Evolutionary conservation across 2,113 vertebrate species (phyloP), one percentile per base, ranked within the genome.

Genomic region (Hoplias malabaricus): DNA sequence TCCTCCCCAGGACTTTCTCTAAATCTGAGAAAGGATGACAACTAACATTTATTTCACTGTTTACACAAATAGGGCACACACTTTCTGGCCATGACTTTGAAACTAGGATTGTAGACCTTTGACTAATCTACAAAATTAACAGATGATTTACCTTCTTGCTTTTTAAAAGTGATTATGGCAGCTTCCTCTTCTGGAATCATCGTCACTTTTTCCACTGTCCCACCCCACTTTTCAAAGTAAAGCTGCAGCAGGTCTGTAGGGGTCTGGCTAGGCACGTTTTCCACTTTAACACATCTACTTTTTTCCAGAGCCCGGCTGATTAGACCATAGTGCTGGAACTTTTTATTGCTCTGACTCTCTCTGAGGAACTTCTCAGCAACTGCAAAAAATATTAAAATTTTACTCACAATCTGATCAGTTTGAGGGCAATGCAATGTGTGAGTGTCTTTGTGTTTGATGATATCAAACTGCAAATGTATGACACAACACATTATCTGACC

Each of bases 201-300:
- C n/a, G 75, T 14, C 25, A 93, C 50, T 0, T 46, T 25, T 12
- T 78, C 48, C 1, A 91, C 79, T 1, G 80, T 84, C 0, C 88
- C 89, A 0, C 61, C 86, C 80, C 92, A 92, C 0, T 83, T 95
- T 85, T 96, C 94, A 90, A 96, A 96, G 85, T 93, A 96, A 66
- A 94, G 0, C 0, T 83, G 82, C 67, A 98, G 80, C 5, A 91
- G 84, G 13, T 90, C 84, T 48, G 82, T 71, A 5, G 74, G 3
- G 4, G 81, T 83, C 29, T 84, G 72, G 10, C 83, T 77, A 10
- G 93, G 90, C 25, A 97, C 69, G 54, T 89, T 91, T 90, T 98
- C 96, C 80, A 92, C 91, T 27, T 89, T 86, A 74, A 98, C 19
- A 36, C 81, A 89, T 54, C 67, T 90, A 12, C 92, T 91, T 38